Percentiles rank a stretch among this genome's conserved stretches.
Evolutionary conservation across 1,140 invertebrate species (phyloP).

Genomic region (Eupristina koningsbergeri): DNA sequence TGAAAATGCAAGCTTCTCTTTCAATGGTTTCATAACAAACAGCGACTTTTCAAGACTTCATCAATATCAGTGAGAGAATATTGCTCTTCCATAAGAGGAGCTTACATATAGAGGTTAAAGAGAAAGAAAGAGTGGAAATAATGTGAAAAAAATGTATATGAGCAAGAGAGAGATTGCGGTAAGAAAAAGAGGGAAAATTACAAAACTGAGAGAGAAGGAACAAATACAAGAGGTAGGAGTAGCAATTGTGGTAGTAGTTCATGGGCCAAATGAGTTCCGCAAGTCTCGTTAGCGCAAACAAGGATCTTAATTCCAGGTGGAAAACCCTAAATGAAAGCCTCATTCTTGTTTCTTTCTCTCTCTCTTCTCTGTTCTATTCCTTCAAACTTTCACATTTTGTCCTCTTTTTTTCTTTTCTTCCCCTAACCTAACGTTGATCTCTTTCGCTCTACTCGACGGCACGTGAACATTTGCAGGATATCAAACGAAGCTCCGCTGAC

Average conservation of each 20-base stretch:
- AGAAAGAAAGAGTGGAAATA: too few species aligned
- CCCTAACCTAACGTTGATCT: background rate
- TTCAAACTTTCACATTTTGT: background rate
- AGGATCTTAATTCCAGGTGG: constrained; percentile 51
- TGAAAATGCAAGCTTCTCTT: constrained; percentile 12
- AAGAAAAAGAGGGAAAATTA: background rate
- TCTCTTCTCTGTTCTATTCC: too few species aligned
- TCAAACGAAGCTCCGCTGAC: constrained; percentile 51
- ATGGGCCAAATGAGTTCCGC: constrained; percentile 50
- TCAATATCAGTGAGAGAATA: constrained; percentile 41
- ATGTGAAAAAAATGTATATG: too few species aligned
- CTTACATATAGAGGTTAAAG: background rate
- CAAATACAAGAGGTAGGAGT: background rate
- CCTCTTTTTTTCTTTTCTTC: background rate
- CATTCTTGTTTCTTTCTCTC: background rate
- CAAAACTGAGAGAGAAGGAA: background rate
- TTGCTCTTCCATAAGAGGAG: constrained; percentile 24
- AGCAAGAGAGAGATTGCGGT: too few species aligned
- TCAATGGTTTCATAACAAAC: constrained; percentile 46
- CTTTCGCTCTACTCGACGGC: background rate
- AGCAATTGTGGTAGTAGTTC: constrained; percentile 25
- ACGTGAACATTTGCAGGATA: constrained; percentile 53
- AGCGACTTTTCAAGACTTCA: constrained; percentile 46
- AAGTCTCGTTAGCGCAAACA: constrained; percentile 52
- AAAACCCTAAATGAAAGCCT: constrained; percentile 9